Evolutionary conservation across 2,888 invertebrate genomes (phyloP).

Genomic region (Eupithecia inturbata): DNA sequence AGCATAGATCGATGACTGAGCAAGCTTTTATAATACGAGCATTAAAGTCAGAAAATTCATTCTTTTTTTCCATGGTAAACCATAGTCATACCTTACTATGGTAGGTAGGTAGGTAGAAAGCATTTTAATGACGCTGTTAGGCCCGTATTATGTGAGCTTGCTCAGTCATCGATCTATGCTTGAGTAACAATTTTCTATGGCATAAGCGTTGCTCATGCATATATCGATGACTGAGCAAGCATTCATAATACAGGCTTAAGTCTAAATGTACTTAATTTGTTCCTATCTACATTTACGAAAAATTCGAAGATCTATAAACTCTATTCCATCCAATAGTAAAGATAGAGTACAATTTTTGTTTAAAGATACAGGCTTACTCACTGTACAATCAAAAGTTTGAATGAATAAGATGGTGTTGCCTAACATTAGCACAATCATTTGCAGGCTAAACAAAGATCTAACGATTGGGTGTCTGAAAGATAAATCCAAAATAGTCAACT

Average conservation of each 20-base stretch:
- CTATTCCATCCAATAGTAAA: background rate
- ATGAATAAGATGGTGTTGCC: background rate
- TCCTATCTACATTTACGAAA: background rate
- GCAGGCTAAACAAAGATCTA: conserved; percentile 3
- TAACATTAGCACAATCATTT: background rate
- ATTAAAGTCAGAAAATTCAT: background rate
- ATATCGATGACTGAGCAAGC: no score
- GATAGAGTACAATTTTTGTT: background rate
- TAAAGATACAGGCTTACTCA: background rate
- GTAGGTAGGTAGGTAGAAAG: background rate
- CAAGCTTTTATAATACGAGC: no score
- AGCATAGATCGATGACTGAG: no score
- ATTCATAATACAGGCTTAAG: no score
- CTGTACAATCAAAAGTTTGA: background rate
- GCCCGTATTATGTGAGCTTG: no score
- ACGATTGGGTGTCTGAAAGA: background rate
- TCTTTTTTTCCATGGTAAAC: background rate
- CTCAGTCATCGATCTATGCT: no score
- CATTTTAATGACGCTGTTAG: background rate
- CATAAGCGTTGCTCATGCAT: no score
- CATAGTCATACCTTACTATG: no score
- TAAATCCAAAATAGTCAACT: background rate
- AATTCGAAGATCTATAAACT: background rate
- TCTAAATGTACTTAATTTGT: background rate
- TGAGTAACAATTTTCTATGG: no score